phyloP scores from a whole-genome alignment of 2,888 invertebrate genomes.

The Hylaea fasciaria region DNA sequence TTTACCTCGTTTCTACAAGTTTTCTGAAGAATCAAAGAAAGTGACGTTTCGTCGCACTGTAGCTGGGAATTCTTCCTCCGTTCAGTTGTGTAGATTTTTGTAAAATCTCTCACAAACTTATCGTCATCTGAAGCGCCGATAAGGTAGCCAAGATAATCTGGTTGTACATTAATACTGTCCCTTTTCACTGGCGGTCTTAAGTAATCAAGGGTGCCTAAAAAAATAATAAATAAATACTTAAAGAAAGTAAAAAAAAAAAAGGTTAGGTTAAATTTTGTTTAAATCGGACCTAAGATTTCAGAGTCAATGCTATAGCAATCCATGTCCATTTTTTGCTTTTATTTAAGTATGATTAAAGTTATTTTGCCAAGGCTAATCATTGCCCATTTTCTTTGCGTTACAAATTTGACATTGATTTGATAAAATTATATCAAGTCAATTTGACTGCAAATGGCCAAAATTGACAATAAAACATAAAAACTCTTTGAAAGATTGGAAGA shows the following conservation, averaged over 20 bases:
- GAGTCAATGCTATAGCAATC: constrained; percentile 58
- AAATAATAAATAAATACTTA: constrained; percentile 51
- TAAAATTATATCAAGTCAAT: background rate
- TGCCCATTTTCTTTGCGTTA: constrained; percentile 5
- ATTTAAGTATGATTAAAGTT: constrained; percentile 23
- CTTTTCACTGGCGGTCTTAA: constrained; percentile 62
- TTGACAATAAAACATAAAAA: no score
- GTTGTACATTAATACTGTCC: constrained; percentile 27
- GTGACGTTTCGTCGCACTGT: constrained; percentile 42
- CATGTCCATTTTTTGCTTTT: constrained; percentile 61
- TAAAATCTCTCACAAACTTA: constrained; percentile 14
- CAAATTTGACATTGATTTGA: constrained; percentile 5
- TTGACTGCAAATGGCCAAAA: background rate
- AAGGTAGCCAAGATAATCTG: constrained; percentile 28
- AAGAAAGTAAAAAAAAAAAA: constrained; percentile 34
- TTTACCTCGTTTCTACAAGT: constrained; percentile 52
- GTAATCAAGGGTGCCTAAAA: constrained; percentile 68
- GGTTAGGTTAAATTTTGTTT: constrained; percentile 16
- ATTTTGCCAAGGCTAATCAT: constrained; percentile 12
- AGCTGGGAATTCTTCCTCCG: constrained; percentile 24
- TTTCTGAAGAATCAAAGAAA: constrained; percentile 57
- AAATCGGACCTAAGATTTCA: constrained; percentile 59
- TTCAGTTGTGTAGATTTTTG: constrained; percentile 14
- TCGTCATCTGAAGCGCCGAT: constrained; percentile 25
- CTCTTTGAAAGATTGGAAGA: no score